Evolutionary conservation across 1,140 invertebrate genomes (phyloP), one percentile per base, ranked within the genome.

Genomic region (Nixonia krombeini): DNA sequence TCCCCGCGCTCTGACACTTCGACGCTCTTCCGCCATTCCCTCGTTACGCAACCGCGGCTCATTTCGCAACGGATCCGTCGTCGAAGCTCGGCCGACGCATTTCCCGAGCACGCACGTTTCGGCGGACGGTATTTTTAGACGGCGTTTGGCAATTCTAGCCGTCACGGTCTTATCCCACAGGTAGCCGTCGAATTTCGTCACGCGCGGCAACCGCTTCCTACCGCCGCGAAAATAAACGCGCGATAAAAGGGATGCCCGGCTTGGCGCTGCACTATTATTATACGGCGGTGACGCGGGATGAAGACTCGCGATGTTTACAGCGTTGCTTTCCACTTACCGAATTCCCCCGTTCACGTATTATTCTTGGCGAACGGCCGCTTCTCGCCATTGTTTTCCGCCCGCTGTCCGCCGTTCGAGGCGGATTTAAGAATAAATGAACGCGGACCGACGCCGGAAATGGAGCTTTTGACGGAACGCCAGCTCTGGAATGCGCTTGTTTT

Each of bases 331-430:
- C n/a, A n/a, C n/a, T n/a, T n/a, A n/a, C n/a, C n/a, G n/a, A n/a
- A n/a, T n/a, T n/a, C n/a, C n/a, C n/a, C n/a, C n/a, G n/a, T n/a
- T n/a, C n/a, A n/a, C n/a, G n/a, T 63, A 55, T 63, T 55, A 49
- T 63, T 55, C 51, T 63, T 63, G 42, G 59, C 50, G 16, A 53
- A 41, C 35, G 58, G 51, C 41, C 44, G 44, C 44, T 62, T 62
- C 53, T 62, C 53, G 42, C 25, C 18, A 63, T 63, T 63, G 59
- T 63, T 63, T 63, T 63, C 51, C 51, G 50, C 51, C 33, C 52
- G 50, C 58, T 52, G 51, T 61, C 57, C 45, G 52, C 58, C n/a
- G n/a, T n/a, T n/a, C n/a, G n/a, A n/a, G n/a, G n/a, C 25, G 49
- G 42, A 53, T 62, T 62, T 62, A 62, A 61, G 58, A 53, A 62